These are phyloP conservation scores for Metridium senile DNA, from an alignment of 92 coral and sea anemone species.

Conservation along the genomic window DNA sequence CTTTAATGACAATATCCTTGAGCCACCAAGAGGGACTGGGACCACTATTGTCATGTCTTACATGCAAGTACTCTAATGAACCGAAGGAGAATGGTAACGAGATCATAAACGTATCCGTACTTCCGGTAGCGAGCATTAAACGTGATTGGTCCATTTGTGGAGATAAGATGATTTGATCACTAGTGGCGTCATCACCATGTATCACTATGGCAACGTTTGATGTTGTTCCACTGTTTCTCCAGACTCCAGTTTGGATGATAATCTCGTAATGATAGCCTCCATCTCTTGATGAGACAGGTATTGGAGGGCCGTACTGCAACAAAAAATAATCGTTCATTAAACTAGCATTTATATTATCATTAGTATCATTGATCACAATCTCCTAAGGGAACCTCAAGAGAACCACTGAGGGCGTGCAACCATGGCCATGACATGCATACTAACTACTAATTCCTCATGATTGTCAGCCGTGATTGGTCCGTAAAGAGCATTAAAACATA, in stretches of 20 bases:
- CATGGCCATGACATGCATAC: too few species aligned
- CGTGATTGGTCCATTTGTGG: constrained; percentile 65
- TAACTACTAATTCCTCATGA: too few species aligned
- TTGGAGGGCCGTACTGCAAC: constrained; percentile 74
- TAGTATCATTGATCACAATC: too few species aligned
- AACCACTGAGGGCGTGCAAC: too few species aligned
- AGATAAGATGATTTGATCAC: constrained; percentile 64
- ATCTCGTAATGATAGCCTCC: constrained; percentile 58
- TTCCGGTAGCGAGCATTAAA: constrained; percentile 62
- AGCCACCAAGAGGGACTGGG: constrained; percentile 74
- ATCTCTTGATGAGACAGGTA: constrained; percentile 18
- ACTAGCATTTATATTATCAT: too few species aligned
- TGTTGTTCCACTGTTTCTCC: constrained; percentile 81
- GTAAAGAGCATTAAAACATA: too few species aligned
- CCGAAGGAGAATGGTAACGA: constrained; percentile 62
- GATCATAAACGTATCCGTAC: constrained; percentile 63
- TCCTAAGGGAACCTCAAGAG: too few species aligned
- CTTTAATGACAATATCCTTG: constrained; percentile 43
- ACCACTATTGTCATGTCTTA: constrained; percentile 80
- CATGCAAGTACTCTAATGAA: constrained; percentile 51
- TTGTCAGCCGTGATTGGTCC: too few species aligned
- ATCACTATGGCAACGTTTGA: constrained; percentile 79
- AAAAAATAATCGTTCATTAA: not conserved
- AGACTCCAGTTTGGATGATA: constrained; percentile 68
- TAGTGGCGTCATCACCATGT: constrained; percentile 76